These are phyloP conservation scores for Danionella dracula DNA, from an alignment of 2,797 vertebrate species.

Conservation along the genomic window DNA sequence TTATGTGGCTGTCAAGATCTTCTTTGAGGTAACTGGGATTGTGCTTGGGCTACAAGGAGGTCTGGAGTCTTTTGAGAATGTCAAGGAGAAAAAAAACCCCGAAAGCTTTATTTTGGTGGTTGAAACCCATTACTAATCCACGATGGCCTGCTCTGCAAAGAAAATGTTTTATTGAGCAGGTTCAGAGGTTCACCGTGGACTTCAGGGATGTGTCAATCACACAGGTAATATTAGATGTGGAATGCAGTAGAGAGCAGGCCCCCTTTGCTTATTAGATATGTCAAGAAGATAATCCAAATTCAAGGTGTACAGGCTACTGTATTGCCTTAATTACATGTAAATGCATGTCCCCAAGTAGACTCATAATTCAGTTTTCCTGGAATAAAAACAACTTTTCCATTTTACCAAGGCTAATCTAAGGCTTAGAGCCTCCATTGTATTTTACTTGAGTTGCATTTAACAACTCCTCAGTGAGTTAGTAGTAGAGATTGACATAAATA, in stretches of 20 bases:
- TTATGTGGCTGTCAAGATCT: slow-evolving; percentile 72
- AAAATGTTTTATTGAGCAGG: slow-evolving; percentile 75
- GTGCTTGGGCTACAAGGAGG: slow-evolving; percentile 38
- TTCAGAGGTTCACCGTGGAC: slow-evolving; percentile 66
- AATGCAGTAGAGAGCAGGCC: neutral
- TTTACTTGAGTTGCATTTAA: neutral
- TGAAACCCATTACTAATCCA: neutral
- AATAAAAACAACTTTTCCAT: neutral
- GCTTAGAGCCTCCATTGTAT: neutral
- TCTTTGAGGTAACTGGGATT: slow-evolving; percentile 67
- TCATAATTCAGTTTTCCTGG: neutral
- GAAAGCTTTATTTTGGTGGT: slow-evolving; percentile 41
- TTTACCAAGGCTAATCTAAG: neutral
- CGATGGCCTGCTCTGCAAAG: slow-evolving; percentile 51
- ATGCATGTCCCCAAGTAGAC: neutral
- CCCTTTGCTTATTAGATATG: neutral
- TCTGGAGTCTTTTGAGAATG: slow-evolving; percentile 24
- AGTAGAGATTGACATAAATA: slow-evolving; percentile 41
- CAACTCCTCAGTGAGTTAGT: neutral
- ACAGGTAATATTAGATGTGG: slow-evolving; percentile 37
- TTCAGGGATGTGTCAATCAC: slow-evolving; percentile 67
- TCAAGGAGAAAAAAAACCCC: slow-evolving; percentile 26
- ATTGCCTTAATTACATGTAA: slow-evolving; percentile 18
- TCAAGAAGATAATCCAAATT: neutral
- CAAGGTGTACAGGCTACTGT: neutral